Conservation (phyloP, 2,797 vertebrate species). For the Onychomys arenicola region DNA sequence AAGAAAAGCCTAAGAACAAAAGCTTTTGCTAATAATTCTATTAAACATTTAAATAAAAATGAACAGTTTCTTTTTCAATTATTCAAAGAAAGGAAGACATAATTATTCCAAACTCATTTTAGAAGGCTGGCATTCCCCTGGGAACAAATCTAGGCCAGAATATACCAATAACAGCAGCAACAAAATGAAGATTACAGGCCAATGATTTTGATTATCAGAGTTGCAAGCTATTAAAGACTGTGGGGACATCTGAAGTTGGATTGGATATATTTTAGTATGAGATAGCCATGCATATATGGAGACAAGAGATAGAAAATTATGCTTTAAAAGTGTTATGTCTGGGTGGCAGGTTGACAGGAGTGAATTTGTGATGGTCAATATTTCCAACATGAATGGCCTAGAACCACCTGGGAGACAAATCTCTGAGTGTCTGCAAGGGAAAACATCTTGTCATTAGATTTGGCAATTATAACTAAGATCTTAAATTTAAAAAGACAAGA, state of each 20-base stretch:
- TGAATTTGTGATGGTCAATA: neutral
- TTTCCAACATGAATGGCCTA: neutral
- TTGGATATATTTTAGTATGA: neutral
- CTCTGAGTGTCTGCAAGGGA: neutral
- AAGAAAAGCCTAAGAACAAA: neutral
- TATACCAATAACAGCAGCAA: neutral
- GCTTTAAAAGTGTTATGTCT: neutral
- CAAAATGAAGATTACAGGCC: neutral
- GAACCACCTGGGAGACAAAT: neutral
- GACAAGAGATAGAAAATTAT: neutral
- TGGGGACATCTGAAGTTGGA: neutral
- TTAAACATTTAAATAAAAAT: neutral
- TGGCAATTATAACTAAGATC: neutral
- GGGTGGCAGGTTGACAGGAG: neutral
- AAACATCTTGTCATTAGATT: neutral
- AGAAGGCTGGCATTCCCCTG: neutral
- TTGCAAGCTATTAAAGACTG: neutral
- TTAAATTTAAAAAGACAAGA: neutral
- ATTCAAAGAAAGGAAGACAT: neutral
- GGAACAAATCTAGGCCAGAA: neutral
- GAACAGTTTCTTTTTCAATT: neutral
- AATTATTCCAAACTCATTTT: neutral
- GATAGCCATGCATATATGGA: neutral
- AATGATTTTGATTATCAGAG: neutral
- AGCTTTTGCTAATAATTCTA: neutral